Evolutionary conservation across 1,140 invertebrate genomes (phyloP).

Genomic region (Drosophila eugracilis): DNA sequence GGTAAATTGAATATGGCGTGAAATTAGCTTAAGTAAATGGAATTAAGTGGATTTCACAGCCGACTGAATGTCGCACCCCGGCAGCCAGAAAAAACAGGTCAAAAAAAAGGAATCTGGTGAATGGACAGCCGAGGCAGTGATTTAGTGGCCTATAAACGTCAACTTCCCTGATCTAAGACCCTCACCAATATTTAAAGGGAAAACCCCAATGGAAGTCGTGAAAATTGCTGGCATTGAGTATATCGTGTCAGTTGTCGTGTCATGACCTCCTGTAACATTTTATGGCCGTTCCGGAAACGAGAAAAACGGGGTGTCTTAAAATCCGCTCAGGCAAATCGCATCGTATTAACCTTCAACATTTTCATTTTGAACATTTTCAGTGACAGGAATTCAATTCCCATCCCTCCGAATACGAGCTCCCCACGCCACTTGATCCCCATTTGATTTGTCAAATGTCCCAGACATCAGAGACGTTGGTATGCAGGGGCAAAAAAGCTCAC

Average conservation of each 20-base stretch:
- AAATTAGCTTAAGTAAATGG: constrained; percentile 84
- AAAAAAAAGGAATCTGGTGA: constrained; percentile 21
- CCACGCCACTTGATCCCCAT: constrained; percentile 60
- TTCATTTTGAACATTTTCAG: constrained; percentile 70
- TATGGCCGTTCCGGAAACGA: constrained; percentile 33
- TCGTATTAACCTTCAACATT: constrained; percentile 78
- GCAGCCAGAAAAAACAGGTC: constrained; percentile 6
- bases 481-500: constrained; percentile 18
- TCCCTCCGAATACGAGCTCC: neutral
- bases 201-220: constrained; percentile 25
- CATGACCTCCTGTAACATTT: constrained; percentile 60
- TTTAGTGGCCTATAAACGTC: constrained; percentile 58
- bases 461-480: constrained; percentile 32
- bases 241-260: constrained; percentile 63
- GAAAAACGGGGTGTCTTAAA: constrained; percentile 31
- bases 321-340: constrained; percentile 68
- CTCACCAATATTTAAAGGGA: constrained; percentile 7
- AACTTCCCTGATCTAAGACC: constrained; percentile 29
- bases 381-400: constrained; percentile 62
- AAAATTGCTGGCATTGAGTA: constrained; percentile 25
- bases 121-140: constrained; percentile 29
- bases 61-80: constrained; percentile 41
- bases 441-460: constrained; percentile 73
- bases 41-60: constrained; percentile 81
- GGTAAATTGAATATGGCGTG: constrained; percentile 83